These are phyloP conservation scores for Masticophis lateralis DNA, from an alignment of 2,797 vertebrate species.

Conservation along the genomic window DNA sequence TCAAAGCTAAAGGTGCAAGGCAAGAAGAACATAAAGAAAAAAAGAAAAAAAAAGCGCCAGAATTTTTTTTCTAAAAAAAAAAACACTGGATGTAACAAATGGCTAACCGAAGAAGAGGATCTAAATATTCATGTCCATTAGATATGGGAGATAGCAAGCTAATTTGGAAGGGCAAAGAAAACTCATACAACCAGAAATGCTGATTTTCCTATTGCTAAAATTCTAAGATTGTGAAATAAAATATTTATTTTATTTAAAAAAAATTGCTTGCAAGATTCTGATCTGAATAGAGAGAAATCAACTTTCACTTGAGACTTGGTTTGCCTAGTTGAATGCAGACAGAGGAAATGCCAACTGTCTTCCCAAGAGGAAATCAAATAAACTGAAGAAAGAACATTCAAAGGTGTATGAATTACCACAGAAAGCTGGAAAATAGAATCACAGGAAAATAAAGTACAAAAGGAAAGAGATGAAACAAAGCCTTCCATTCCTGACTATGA, in stretches of 20 bases:
- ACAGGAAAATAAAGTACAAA: neutral
- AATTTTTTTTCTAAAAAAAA: neutral
- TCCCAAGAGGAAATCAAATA: neutral
- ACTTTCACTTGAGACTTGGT: neutral
- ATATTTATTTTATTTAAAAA: neutral
- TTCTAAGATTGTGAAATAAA: neutral
- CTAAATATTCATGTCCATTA: neutral
- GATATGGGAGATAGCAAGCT: neutral
- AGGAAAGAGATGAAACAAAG: neutral
- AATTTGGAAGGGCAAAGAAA: neutral
- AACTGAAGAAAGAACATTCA: neutral
- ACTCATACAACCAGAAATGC: neutral
- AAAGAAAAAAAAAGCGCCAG: neutral
- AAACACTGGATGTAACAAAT: neutral
- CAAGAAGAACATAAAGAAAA: neutral
- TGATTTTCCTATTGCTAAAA: neutral
- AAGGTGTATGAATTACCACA: neutral
- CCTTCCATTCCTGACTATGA: neutral
- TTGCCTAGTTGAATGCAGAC: neutral
- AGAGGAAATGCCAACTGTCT: neutral
- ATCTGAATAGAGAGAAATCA: neutral
- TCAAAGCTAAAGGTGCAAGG: neutral
- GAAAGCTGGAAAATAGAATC: neutral
- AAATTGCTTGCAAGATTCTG: neutral
- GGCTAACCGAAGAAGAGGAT: neutral